phyloP scores from a whole-genome alignment of 2,888 invertebrate species.

The Drosophila borborema region DNA sequence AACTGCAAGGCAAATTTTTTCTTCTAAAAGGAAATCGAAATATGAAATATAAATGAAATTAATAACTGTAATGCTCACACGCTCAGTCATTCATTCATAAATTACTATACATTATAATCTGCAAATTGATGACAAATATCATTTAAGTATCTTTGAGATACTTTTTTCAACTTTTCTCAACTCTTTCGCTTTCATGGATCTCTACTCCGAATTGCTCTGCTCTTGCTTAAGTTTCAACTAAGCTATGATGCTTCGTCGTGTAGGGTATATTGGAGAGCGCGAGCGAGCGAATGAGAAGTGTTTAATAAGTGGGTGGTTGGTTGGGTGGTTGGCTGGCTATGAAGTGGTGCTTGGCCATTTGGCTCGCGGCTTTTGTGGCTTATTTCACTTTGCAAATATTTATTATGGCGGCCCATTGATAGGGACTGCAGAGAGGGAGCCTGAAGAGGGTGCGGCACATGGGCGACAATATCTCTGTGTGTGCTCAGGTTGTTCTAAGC shows the following conservation, averaged over 20 bases:
- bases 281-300: neutral
- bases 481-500: conserved; percentile 10
- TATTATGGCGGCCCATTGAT: conserved; percentile 38
- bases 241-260: too few relatives aligned
- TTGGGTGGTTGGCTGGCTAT: neutral
- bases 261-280: neutral
- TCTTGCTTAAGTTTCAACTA: neutral
- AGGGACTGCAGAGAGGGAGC: neutral
- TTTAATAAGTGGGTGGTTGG: neutral
- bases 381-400: conserved; percentile 56
- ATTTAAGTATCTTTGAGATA: too few relatives aligned
- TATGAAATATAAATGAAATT: too few relatives aligned
- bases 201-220: too few relatives aligned
- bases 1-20: neutral
- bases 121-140: too few relatives aligned
- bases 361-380: conserved; percentile 39
- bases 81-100: too few relatives aligned
- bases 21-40: too few relatives aligned
- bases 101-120: too few relatives aligned
- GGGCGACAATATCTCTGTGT: conserved; percentile 11
- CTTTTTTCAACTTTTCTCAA: too few relatives aligned
- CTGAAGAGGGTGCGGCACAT: neutral
- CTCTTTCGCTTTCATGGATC: too few relatives aligned
- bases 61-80: too few relatives aligned
- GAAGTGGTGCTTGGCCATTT: conserved; percentile 27